Base-by-base conservation (phyloP, 2,797 vertebrate species). In the Tragelaphus oryx region DNA sequence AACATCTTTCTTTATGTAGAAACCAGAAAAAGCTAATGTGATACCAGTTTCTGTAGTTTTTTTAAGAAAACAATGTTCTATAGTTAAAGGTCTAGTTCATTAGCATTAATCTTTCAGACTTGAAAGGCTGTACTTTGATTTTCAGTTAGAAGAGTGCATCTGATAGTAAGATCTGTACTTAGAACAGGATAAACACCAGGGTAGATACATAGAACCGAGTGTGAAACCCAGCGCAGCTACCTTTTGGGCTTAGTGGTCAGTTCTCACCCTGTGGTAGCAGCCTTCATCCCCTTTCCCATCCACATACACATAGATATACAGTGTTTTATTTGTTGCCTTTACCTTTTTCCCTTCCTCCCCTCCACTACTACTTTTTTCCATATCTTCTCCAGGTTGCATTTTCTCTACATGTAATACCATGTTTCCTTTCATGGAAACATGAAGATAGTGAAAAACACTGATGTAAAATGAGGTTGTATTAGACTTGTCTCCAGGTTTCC, bases 31-130 rank as follows among this genome's bases (percentile, higher is more conserved):
- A 41, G 55, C 22, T 22, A 71, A n/a, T 80, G 12, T 26, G 41
- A 86, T 76, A 55, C 24, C 33, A 68, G 22, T 83, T 88, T 83
- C 24, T 48, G 8, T 83, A 50, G 4, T 33, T 55, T 86, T 46
- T 46, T 46, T 46, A 46, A 46, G 46, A 46, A 46, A 86, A 33
- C 52, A 88, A 3, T 55, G 37, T 94, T 94, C 33, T 87, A 0
- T 88, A 18, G 33, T 68, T 96, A 81, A 92, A 92, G 60, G 59
- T 54, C 41, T 89, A 14, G 20, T 85, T 92, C 76, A 57, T 89
- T 84, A 57, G 30, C 50, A 91, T 88, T 94, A 71, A 30, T 79
- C 46, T 91, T 82, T 50, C 59, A 8, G 44, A 44, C 52, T 91
- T 95, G 8, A 80, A 91, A 94, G 60, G 22, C n/a, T 60, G 6